phyloP scores from a whole-genome alignment of 2,888 invertebrate species.

The Didymodactylos carnosus region DNA sequence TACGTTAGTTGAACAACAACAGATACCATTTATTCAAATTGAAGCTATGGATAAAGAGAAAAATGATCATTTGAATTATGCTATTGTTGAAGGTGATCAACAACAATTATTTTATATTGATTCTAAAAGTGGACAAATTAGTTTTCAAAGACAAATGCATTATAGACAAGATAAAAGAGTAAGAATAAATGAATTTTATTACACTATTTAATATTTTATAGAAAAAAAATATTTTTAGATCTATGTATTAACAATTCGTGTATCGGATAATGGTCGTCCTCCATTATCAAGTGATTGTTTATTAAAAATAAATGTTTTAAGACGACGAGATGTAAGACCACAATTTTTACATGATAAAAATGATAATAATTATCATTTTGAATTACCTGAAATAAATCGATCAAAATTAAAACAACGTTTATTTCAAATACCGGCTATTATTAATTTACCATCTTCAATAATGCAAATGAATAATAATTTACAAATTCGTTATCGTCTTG shows the following conservation, averaged over 20 bases:
- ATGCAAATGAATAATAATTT: not conserved
- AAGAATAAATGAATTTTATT: no score
- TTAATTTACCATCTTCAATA: no score
- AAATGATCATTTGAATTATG: not conserved
- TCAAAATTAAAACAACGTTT: not conserved
- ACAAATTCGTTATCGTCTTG: not conserved
- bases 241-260: not conserved
- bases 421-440: not conserved
- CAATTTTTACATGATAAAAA: not conserved
- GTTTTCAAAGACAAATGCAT: not conserved
- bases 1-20: not conserved
- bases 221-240: no score
- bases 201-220: no score
- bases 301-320: not conserved
- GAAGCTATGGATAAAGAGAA: not conserved
- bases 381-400: not conserved
- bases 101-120: not conserved
- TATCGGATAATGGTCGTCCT: not conserved
- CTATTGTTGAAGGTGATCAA: not conserved
- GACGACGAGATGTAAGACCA: not conserved
- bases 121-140: not conserved
- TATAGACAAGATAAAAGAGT: no score
- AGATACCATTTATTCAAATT: not conserved
- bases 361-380: not conserved
- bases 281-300: not conserved